Evolutionary conservation across 1,140 invertebrate species (phyloP).

Genomic region (Pseudomyrmex cubaensis): DNA sequence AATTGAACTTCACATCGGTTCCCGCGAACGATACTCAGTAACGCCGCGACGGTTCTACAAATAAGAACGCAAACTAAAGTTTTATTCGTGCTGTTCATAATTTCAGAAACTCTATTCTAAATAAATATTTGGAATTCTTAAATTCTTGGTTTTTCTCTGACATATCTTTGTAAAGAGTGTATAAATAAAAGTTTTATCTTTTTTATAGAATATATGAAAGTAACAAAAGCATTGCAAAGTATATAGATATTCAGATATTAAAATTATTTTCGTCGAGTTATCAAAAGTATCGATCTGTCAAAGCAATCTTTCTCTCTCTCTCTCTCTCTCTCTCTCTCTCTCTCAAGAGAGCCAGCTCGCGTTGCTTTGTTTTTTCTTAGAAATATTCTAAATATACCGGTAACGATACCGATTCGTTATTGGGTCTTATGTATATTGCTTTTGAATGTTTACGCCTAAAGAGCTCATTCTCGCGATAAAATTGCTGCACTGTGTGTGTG

Average conservation of each 20-base stretch:
- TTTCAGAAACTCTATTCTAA: not conserved
- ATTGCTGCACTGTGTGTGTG: too few species aligned
- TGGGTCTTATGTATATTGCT: too few species aligned
- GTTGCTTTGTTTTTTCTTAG: too few species aligned
- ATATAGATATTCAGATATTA: not conserved
- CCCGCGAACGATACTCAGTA: constrained; percentile 14
- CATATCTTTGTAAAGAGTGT: not conserved
- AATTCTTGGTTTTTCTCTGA: not conserved
- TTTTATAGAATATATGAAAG: not conserved
- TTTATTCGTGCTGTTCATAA: not conserved
- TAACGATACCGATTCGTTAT: too few species aligned
- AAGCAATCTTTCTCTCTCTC: not conserved
- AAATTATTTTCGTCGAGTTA: constrained; percentile 23
- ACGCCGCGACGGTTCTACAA: not conserved
- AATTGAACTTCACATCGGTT: constrained; percentile 56
- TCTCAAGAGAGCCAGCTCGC: too few species aligned
- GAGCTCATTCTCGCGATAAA: too few species aligned
- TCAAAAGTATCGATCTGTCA: not conserved
- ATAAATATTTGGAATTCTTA: not conserved
- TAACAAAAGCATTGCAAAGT: not conserved
- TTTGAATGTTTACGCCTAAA: too few species aligned
- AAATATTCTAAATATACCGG: too few species aligned
- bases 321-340: too few species aligned
- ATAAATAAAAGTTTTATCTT: not conserved
- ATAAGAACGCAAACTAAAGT: not conserved